A percentile compares a stretch with the other conserved stretches of the same genome.
phyloP scores from a whole-genome alignment of 2,113 vertebrate genomes.

The Trematocara macrostoma region DNA sequence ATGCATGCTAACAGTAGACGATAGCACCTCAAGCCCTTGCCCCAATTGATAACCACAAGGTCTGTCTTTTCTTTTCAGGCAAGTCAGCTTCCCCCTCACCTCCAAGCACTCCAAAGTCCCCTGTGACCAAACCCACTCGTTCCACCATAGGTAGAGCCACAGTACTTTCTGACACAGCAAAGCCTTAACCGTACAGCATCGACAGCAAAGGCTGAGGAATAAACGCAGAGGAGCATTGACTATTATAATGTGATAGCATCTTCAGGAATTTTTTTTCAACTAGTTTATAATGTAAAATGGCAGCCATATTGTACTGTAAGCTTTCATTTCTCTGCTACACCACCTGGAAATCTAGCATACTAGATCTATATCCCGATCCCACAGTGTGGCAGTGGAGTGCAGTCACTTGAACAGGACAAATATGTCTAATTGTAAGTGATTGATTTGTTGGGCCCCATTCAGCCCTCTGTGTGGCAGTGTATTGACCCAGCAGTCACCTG shows the following conservation, averaged over 20 bases:
- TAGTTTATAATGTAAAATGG: neutral
- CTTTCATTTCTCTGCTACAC: constrained; percentile 38
- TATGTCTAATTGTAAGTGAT: constrained; percentile 67
- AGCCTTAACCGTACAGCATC: neutral
- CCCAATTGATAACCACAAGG: constrained; percentile 38
- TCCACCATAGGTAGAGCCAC: constrained; percentile 63
- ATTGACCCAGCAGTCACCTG: constrained; percentile 64
- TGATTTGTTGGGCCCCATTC: constrained; percentile 56
- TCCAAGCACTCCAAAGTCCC: constrained; percentile 60
- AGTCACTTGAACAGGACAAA: constrained; percentile 45
- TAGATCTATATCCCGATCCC: constrained; percentile 37
- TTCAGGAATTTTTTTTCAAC: neutral
- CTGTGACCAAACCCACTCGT: constrained; percentile 69
- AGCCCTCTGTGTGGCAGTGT: neutral
- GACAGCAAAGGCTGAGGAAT: neutral
- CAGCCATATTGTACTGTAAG: neutral
- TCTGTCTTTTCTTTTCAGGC: constrained; percentile 76
- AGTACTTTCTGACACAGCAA: constrained; percentile 19
- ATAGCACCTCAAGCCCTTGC: neutral
- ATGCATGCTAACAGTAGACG: constrained; percentile 37
- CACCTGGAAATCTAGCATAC: constrained; percentile 30
- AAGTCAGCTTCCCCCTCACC: constrained; percentile 64
- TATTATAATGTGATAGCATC: neutral
- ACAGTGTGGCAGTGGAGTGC: constrained; percentile 22
- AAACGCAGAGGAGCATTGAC: neutral